These are phyloP conservation scores for Xestia ashworthii DNA, from an alignment of 2,888 invertebrate species.

Conservation along the genomic window DNA sequence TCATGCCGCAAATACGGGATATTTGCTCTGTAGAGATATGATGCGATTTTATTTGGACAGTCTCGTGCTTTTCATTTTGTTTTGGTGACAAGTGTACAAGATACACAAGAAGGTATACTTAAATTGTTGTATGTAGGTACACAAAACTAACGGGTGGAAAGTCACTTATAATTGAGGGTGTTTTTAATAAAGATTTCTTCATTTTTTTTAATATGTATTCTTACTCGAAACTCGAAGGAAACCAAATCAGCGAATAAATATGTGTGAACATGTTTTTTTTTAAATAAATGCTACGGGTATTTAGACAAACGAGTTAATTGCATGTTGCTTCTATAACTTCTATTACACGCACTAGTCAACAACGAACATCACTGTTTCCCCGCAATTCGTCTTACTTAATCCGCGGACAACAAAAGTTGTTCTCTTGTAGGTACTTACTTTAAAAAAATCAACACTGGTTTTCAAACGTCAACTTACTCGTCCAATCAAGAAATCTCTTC, in stretches of 20 bases:
- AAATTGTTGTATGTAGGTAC: neutral
- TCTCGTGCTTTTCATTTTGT: neutral
- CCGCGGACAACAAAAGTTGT: conserved; percentile 33
- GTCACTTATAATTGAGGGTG: neutral
- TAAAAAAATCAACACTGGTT: conserved; percentile 51
- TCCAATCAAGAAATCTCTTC: conserved; percentile 62
- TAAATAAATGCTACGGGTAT: conserved; percentile 22
- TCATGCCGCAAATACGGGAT: conserved; percentile 62
- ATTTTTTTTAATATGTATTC: neutral
- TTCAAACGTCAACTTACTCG: conserved; percentile 51
- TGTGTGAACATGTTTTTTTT: neutral
- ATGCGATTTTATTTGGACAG: conserved; percentile 44
- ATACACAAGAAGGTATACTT: neutral
- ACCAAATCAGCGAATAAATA: neutral
- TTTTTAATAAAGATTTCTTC: neutral
- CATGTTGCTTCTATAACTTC: conserved; percentile 37
- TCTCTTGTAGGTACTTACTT: conserved; percentile 17
- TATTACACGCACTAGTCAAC: conserved; percentile 23
- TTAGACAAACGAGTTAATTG: conserved; percentile 49
- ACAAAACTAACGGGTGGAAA: neutral
- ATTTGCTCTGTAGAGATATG: conserved; percentile 45
- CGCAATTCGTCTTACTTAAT: conserved; percentile 58
- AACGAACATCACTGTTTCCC: conserved; percentile 41
- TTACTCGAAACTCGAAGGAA: neutral
- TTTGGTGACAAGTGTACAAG: neutral